Conservation (phyloP, 2,888 invertebrate species). For the Melieria omissa region DNA sequence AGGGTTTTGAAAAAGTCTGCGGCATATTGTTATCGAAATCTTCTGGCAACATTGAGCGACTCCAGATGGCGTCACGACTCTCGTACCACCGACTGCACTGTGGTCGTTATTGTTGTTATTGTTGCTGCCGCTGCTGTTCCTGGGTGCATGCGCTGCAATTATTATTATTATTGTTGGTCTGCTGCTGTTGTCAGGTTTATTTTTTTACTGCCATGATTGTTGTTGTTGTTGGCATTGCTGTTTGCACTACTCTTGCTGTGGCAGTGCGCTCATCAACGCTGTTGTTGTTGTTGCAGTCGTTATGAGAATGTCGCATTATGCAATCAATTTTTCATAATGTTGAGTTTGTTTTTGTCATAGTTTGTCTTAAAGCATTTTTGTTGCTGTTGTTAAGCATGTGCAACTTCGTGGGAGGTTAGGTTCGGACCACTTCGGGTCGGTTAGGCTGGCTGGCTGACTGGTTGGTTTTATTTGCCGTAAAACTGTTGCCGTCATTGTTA, state of each 20-base stretch:
- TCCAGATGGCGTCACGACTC: background rate
- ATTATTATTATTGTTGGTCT: background rate
- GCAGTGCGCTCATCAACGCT: constrained; percentile 11
- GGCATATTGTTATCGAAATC: too few species aligned
- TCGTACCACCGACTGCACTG: background rate
- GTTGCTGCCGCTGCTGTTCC: background rate
- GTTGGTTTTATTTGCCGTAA: too few species aligned
- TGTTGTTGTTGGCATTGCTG: background rate
- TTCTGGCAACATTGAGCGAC: too few species aligned
- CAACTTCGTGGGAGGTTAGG: constrained; percentile 27
- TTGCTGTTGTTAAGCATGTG: constrained; percentile 17
- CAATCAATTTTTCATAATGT: constrained; percentile 51
- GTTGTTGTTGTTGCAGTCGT: constrained; percentile 39
- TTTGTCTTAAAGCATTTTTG: constrained; percentile 4
- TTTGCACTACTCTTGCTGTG: background rate
- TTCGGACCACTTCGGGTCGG: too few species aligned
- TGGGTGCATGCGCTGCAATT: too few species aligned
- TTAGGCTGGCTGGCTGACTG: too few species aligned
- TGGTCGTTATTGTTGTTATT: background rate
- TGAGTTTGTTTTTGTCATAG: constrained; percentile 7
- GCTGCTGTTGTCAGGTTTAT: background rate
- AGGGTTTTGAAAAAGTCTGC: too few species aligned
- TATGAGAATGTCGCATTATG: constrained; percentile 50
- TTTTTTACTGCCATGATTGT: background rate
- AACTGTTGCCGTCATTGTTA: too few species aligned